Conservation (phyloP, 2,113 vertebrate species). For the Dipodomys spectabilis region DNA sequence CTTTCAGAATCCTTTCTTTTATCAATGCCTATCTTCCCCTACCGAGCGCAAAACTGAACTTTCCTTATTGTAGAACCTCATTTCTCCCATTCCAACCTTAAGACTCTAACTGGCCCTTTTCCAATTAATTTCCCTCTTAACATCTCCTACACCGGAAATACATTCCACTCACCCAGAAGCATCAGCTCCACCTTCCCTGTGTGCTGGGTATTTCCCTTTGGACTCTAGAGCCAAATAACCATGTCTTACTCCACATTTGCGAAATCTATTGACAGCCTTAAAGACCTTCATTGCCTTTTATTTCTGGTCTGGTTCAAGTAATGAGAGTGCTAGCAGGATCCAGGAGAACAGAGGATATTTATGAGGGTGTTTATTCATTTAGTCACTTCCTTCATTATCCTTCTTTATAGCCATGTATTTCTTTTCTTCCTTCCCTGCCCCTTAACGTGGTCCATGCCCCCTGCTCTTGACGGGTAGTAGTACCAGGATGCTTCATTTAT, state of each 20-base stretch:
- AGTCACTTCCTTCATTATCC: background rate
- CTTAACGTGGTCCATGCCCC: background rate
- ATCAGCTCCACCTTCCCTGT: background rate
- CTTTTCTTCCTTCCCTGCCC: background rate
- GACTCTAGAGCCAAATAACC: background rate
- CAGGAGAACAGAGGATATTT: background rate
- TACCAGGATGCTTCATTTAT: background rate
- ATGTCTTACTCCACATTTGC: background rate
- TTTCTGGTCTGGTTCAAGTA: background rate
- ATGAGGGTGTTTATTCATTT: background rate
- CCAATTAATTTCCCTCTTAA: background rate
- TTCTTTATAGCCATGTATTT: background rate
- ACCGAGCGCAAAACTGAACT: too few species aligned
- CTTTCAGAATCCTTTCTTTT: background rate
- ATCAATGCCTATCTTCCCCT: too few species aligned
- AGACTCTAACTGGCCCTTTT: background rate
- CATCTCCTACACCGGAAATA: background rate
- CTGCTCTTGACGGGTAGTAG: background rate
- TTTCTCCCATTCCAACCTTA: background rate
- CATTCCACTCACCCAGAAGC: background rate
- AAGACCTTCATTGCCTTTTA: background rate
- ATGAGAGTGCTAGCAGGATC: background rate
- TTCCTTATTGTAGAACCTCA: background rate
- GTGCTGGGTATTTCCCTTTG: background rate
- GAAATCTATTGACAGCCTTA: background rate